Base-by-base conservation (phyloP, 2,888 invertebrate species). In the Andrena trimmerana region DNA sequence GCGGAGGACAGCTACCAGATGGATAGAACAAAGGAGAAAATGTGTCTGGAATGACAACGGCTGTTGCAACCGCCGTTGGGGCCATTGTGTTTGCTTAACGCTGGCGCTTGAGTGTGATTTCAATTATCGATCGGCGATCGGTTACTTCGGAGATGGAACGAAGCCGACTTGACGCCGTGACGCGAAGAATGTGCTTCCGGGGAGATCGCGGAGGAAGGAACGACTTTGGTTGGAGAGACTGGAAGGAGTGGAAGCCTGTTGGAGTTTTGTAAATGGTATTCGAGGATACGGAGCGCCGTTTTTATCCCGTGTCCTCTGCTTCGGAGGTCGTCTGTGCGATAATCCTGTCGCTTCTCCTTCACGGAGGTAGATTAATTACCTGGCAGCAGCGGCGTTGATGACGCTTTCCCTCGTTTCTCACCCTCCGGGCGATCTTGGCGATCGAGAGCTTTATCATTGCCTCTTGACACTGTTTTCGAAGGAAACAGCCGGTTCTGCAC, bases 11-110 rank as follows among this genome's bases (percentile, higher is more conserved):
- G 42, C 77, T 81, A 78, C 79, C 65, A 85, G 83, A 86, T 63
- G 73, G 88, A 88, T 88, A 77, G 87, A 86, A 87, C 87, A 88
- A 87, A 87, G 88, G 88, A 83, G 87, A 88, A 82, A 88, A 88
- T 83, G 79, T 86, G 84, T 73, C 81, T 70, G 78, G 84, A 88
- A 82, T 81, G 88, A 87, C 87, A 80, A 86, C 76, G 86, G 82
- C 73, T 84, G 88, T 88, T 69, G 87, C 78, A 88, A 82, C 84
- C 62, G 50, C 48, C 67, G 50, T 59, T 29, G 65, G 60, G 48
- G 63, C 86, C 78, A 88, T 87, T 88, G 87, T 88, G 73, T 81
- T 74, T 74, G 88, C 80, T 83, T 83, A 85, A 83, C 68, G 77
- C 71, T 81, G 71, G 54, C 63, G 78, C 71, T 73, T 70, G 76